These are phyloP conservation scores for Sinella curviseta DNA, from an alignment of 1,140 invertebrate genomes.

Conservation along the genomic window DNA sequence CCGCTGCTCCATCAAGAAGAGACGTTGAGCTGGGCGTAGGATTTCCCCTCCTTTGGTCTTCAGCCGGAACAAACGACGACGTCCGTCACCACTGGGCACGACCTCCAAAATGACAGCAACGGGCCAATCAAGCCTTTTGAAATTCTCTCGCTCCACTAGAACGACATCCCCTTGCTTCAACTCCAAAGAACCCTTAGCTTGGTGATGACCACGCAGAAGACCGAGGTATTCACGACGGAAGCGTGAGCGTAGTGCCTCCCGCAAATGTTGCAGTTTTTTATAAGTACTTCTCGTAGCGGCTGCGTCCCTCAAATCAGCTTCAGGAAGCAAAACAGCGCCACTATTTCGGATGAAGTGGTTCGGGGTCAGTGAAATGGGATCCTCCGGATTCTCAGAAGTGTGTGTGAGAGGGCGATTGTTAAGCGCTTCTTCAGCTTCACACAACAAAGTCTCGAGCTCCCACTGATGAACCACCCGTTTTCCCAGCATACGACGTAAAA, in stretches of 20 bases:
- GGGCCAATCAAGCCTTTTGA: background rate
- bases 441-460: background rate
- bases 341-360: background rate
- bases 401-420: constrained; percentile 3
- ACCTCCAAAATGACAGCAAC: background rate
- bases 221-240: background rate
- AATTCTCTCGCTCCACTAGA: background rate
- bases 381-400: background rate
- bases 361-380: background rate
- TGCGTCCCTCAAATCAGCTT: background rate
- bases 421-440: background rate
- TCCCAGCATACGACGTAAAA: background rate
- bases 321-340: background rate
- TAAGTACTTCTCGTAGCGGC: background rate
- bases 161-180: background rate
- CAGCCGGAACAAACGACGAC: background rate
- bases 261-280: background rate
- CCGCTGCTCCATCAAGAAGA: background rate
- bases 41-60: background rate
- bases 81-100: background rate
- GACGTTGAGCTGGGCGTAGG: background rate
- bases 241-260: background rate
- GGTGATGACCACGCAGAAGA: background rate
- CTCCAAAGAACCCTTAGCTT: background rate
- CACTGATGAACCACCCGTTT: background rate